Percentiles rank a stretch among this genome's conserved stretches.
phyloP scores from a whole-genome alignment of 2,113 vertebrate genomes.

The Rhinogobius similis region DNA sequence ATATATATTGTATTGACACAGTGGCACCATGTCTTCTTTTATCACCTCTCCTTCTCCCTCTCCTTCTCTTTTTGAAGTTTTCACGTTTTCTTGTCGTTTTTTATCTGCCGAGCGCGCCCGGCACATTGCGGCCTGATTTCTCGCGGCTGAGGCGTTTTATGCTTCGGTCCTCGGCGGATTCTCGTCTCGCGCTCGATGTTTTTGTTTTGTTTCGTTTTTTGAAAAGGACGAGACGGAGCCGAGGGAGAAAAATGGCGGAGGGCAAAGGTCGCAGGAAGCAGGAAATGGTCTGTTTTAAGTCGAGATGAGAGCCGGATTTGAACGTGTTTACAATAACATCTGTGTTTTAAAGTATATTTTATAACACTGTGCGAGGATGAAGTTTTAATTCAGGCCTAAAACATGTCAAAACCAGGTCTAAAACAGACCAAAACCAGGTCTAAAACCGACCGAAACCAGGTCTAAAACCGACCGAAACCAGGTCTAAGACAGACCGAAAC shows the following conservation, averaged over 20 bases:
- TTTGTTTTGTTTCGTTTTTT: slow-evolving; percentile 3
- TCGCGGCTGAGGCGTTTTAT: slow-evolving; percentile 15
- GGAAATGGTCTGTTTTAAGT: background rate
- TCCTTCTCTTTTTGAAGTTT: slow-evolving; percentile 39
- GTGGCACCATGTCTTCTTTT: slow-evolving; percentile 56
- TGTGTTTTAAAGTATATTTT: too few species aligned
- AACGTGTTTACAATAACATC: background rate
- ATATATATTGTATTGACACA: slow-evolving; percentile 76
- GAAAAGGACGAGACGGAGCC: background rate
- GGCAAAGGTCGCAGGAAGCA: slow-evolving; percentile 4
- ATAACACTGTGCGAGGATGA: too few species aligned
- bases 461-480: too few species aligned
- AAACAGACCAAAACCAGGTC: too few species aligned
- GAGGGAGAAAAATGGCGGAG: background rate
- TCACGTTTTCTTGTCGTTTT: slow-evolving; percentile 60
- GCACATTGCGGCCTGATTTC: slow-evolving; percentile 47
- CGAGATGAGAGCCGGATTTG: background rate
- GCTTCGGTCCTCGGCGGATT: background rate
- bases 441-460: too few species aligned
- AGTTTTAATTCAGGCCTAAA: too few species aligned
- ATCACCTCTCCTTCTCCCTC: slow-evolving; percentile 25
- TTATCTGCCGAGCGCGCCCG: slow-evolving; percentile 43
- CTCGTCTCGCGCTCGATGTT: background rate
- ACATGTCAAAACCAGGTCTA: too few species aligned
- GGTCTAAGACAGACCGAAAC: too few species aligned